Conservation (phyloP, 2,888 invertebrate genomes). For the Acronicta psi region DNA sequence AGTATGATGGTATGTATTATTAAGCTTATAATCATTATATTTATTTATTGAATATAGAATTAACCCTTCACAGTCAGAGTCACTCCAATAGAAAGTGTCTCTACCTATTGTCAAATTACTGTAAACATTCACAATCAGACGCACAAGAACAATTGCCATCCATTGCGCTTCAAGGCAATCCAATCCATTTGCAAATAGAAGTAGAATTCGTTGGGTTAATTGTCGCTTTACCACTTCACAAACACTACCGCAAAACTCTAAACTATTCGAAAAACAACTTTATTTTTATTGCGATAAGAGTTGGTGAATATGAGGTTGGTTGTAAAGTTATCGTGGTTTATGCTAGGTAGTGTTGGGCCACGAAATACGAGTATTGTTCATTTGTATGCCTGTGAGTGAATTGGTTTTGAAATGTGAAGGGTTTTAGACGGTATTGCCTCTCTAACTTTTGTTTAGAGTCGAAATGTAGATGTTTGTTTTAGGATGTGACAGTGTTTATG, state of each 20-base stretch:
- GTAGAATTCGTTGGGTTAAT: conserved; percentile 81
- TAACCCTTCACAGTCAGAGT: conserved; percentile 26
- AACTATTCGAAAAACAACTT: conserved; percentile 42
- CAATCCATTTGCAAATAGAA: conserved; percentile 86
- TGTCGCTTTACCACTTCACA: conserved; percentile 67
- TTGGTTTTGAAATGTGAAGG: conserved; percentile 76
- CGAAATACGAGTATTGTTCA: conserved; percentile 83
- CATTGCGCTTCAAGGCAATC: conserved; percentile 79
- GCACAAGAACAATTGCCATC: conserved; percentile 71
- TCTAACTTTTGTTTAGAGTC: conserved; percentile 62
- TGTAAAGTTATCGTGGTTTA: conserved; percentile 40
- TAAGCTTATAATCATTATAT: no score
- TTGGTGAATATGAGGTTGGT: neutral
- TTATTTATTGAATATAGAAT: no score
- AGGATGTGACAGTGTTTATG: conserved; percentile 26
- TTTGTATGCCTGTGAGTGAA: conserved; percentile 75
- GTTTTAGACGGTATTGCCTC: conserved; percentile 64
- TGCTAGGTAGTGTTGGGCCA: conserved; percentile 67
- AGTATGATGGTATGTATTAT: no score
- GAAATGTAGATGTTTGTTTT: conserved; percentile 43
- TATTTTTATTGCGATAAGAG: conserved; percentile 20
- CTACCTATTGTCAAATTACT: conserved; percentile 64
- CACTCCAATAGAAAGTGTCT: conserved; percentile 40
- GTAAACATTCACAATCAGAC: conserved; percentile 63
- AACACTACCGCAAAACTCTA: neutral